Percentiles rank a stretch among this genome's conserved stretches.
These are phyloP conservation scores for Cercocebus atys DNA, from an alignment of 2,113 vertebrate genomes.

Conservation along the genomic window DNA sequence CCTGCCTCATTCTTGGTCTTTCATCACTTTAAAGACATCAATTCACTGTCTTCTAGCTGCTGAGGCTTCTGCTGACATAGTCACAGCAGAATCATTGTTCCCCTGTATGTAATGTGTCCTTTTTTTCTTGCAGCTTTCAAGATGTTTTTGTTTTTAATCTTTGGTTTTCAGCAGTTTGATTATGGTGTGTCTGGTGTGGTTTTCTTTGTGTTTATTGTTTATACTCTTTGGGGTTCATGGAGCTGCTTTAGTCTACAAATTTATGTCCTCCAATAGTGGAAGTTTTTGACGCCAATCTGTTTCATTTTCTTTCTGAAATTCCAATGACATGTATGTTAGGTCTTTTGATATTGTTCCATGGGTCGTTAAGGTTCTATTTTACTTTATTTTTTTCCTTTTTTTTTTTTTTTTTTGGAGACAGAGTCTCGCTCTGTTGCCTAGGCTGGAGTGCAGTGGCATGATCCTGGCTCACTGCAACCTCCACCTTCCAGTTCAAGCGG, in stretches of 20 bases:
- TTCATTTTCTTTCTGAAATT: neutral
- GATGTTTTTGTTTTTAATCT: neutral
- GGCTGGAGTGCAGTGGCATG: too few species aligned
- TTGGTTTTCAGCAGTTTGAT: constrained; percentile 11
- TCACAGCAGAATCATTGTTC: neutral
- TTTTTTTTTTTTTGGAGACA: too few species aligned
- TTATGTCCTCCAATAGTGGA: neutral
- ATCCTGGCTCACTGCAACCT: too few species aligned
- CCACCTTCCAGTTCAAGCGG: too few species aligned
- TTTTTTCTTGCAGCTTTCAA: neutral
- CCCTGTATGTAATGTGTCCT: neutral
- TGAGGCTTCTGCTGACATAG: neutral
- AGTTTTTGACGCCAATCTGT: neutral
- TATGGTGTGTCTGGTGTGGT: neutral
- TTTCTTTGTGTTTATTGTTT: neutral
- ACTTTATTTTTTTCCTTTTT: neutral
- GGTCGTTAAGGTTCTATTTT: neutral
- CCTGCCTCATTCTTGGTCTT: neutral
- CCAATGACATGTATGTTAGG: neutral
- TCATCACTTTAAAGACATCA: neutral
- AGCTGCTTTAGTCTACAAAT: neutral
- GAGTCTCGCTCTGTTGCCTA: too few species aligned
- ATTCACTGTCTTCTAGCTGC: neutral
- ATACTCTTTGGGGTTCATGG: neutral
- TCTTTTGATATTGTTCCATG: neutral